Evolutionary conservation across 2,888 invertebrate species (phyloP).

Genomic region (Thera britannica): DNA sequence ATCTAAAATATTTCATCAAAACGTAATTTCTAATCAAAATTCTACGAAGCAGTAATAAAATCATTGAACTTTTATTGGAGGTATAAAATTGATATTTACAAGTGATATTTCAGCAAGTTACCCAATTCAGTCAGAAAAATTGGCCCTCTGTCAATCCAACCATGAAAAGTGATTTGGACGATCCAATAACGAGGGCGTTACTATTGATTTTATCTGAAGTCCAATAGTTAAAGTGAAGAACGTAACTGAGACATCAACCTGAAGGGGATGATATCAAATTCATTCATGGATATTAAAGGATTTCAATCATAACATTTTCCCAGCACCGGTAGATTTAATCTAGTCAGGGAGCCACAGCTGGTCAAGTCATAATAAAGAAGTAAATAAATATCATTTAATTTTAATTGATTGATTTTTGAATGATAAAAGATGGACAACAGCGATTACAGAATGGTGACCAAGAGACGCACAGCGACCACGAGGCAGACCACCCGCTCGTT

Average conservation of each 20-base stretch:
- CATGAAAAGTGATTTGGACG: conserved; percentile 50
- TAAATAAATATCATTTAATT: too few species aligned
- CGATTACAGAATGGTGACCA: too few species aligned
- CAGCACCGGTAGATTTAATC: not conserved
- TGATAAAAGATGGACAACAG: too few species aligned
- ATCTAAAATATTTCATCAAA: not conserved
- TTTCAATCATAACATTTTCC: not conserved
- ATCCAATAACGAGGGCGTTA: conserved; percentile 45
- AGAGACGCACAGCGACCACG: too few species aligned
- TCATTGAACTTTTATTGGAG: conserved; percentile 17
- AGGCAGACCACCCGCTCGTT: too few species aligned
- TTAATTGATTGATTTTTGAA: too few species aligned
- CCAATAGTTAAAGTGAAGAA: conserved; percentile 11
- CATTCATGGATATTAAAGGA: conserved; percentile 4
- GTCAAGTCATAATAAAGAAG: too few species aligned
- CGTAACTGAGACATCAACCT: conserved; percentile 8
- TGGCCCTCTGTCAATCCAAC: conserved; percentile 18
- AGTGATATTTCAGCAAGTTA: conserved; percentile 18
- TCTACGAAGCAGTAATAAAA: conserved; percentile 7
- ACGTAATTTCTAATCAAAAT: conserved; percentile 5
- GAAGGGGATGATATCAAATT: not conserved
- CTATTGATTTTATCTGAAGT: conserved; percentile 22
- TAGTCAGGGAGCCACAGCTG: not conserved
- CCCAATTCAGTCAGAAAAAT: conserved; percentile 21
- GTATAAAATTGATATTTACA: conserved; percentile 20